A percentile compares a stretch with the other conserved stretches of the same genome.
Evolutionary conservation across 2,113 vertebrate genomes (phyloP).

Genomic region (Elephas maximus): DNA sequence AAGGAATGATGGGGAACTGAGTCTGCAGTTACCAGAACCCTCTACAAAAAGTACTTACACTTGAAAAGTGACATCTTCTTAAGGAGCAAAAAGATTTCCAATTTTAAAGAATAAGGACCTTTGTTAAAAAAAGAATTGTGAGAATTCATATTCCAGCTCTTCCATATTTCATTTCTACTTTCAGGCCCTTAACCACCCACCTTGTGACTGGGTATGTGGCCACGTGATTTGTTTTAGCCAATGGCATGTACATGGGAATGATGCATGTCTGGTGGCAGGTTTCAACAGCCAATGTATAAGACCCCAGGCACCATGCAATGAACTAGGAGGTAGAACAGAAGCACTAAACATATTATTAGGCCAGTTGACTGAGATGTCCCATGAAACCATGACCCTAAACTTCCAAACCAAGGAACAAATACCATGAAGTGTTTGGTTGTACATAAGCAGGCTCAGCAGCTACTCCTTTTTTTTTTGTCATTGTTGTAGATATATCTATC

Average conservation of each 20-base stretch:
- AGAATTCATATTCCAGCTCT: not conserved
- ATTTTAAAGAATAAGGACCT: not conserved
- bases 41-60: not conserved
- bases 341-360: not conserved
- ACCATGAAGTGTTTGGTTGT: not conserved
- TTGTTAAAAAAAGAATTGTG: not conserved
- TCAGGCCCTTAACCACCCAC: rapidly evolving
- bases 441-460: too few relatives aligned
- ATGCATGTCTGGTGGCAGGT: not conserved
- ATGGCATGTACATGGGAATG: rapidly evolving
- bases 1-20: not conserved
- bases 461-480: not conserved
- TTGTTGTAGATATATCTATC: not conserved
- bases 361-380: not conserved
- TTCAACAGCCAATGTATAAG: not conserved
- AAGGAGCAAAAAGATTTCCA: not conserved
- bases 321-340: not conserved
- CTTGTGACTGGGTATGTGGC: not conserved
- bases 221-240: rapidly evolving
- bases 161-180: not conserved
- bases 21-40: not conserved
- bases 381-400: not conserved
- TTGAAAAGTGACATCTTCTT: not conserved
- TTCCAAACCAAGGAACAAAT: not conserved
- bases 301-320: not conserved